Base-by-base conservation (phyloP, 2,113 vertebrate genomes). In the Malurus cyaneus region DNA sequence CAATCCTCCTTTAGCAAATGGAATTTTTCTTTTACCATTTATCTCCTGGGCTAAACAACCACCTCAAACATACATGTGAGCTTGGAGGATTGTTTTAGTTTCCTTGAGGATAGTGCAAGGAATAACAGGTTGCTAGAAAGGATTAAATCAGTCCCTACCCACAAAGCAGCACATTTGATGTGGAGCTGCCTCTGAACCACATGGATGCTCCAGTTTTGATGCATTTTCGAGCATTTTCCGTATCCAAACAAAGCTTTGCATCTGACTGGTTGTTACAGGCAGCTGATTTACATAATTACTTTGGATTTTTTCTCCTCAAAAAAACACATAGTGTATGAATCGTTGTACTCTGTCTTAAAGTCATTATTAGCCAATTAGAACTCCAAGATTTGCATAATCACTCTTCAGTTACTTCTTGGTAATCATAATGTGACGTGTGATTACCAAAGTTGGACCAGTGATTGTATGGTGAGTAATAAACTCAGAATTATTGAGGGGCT, bases 341-440 rank as follows among this genome's bases (percentile, higher is more conserved):
- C 88, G 88, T 54, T 88, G 82, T 92, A 83, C 56, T 94, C 84
- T 65, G 80, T 90, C 82, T 94, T 96, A 88, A 95, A 94, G 94
- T 92, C 86, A 78, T 97, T 95, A 96, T 96, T 96, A 94, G 86
- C 90, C 94, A 96, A 93, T 97, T 97, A 97, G 90, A 88, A 96
- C 64, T 77, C 44, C 41, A 23, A 67, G 85, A 96, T 97, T 92
- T 96, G 69, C 92, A 95, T 93, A 96, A 96, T 96, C 76, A 84
- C 47, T 92, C 88, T 94, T 94, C 90, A 90, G 94, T 88, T 96
- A 90, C 90, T 94, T 96, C 93, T 94, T 80, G 80, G 79, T 92
- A 92, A 95, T 90, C 85, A 57, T 52, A 90, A 78, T 90, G 79
- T 93, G 94, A 93, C 1, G 23, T 74, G 76, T 1, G 86, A 94